Evolutionary conservation across 1,140 invertebrate species (phyloP).

Genomic region (Delia radicum): DNA sequence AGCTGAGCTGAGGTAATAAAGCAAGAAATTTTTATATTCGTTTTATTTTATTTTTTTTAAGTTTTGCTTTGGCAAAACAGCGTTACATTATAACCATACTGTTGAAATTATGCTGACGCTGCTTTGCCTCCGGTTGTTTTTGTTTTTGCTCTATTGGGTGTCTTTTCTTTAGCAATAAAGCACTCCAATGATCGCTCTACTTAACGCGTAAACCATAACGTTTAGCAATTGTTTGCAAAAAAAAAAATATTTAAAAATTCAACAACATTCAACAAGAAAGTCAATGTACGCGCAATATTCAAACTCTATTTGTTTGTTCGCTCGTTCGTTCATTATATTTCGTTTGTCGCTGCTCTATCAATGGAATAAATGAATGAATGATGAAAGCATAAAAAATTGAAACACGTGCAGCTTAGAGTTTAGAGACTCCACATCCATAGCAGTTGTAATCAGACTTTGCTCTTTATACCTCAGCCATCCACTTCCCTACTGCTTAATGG

Average conservation of each 20-base stretch:
- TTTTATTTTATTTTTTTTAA: neutral
- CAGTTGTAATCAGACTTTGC: neutral
- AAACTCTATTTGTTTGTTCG: neutral
- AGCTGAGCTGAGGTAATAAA: conserved; percentile 2
- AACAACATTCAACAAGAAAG: neutral
- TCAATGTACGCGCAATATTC: neutral
- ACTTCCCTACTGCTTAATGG: neutral
- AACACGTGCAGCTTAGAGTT: conserved; percentile 11
- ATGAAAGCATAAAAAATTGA: conserved; percentile 17
- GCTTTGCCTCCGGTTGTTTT: neutral
- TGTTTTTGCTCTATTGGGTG: neutral
- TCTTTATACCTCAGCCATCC: neutral
- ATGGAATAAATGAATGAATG: neutral
- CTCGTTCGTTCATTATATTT: neutral
- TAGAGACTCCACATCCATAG: neutral
- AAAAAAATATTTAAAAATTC: neutral
- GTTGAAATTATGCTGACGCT: neutral
- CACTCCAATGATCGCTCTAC: conserved; percentile 8
- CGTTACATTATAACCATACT: neutral
- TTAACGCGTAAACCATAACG: conserved; percentile 17
- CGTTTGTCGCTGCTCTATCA: neutral
- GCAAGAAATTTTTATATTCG: conserved; percentile 1
- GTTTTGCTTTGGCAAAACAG: neutral
- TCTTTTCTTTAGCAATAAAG: conserved; percentile 18
- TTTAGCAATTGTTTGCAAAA: neutral